Base-by-base conservation (phyloP, 2,797 vertebrate genomes). In the Apogon hyalosoma region DNA sequence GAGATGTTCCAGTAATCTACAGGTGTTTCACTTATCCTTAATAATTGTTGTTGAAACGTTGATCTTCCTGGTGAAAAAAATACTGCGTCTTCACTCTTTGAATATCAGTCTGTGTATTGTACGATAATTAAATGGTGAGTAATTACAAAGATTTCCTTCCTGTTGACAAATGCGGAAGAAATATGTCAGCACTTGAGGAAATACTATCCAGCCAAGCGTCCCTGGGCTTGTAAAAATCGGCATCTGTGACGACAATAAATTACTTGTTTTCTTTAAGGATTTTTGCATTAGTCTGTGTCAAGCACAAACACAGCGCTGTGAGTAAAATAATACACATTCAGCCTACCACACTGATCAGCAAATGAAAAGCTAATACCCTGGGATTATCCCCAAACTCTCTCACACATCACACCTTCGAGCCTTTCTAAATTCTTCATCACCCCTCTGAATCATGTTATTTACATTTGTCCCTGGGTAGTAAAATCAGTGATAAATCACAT, bases 211-310 rank as follows among this genome's bases (percentile, higher is more conserved):
- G 50, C 18, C 52, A 69, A 16, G 36, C 59, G 57, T 49, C 2
- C 7, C 15, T 21, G 7, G 8, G 48, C 49, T 52, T 73, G 51
- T 60, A 31, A 49, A 28, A 75, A 28, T 64, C 8, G n/a, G 50
- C 10, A 9, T 31, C 47, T 79, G 50, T 73, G 63, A 66, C 18
- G 1, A 64, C 16, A 49, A 62, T 47, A 86, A 73, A 76, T 76
- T 74, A 54, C 62, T 82, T 82, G 70, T 85, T 86, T 73, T 75
- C 55, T 52, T 69, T 46, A 58, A 41, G 55, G 59, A 78, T 84
- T 81, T 86, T 60, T 57, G 58, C 69, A 80, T 82, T 77, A 73
- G 40, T 49, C 46, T 50, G 21, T 2, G 28, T 86, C 12, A 80
- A 83, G 68, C 13, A 66, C 70, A 74, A 80, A 77, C 58, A 83